Evolutionary conservation across 1,140 invertebrate genomes (phyloP).

Genomic region (Cylas formicarius): DNA sequence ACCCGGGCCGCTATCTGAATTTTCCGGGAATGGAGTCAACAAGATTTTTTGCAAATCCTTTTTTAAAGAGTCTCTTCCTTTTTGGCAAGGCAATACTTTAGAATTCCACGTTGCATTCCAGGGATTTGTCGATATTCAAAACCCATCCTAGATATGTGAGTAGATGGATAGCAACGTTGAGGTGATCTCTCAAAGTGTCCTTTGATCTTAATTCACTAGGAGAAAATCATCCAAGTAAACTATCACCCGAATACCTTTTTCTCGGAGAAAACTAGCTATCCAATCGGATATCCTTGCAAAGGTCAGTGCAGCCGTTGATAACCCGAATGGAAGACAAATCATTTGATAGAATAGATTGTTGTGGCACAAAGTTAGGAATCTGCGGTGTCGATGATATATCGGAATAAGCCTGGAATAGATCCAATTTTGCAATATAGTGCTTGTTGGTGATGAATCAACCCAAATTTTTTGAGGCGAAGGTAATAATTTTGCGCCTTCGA

Average conservation of each 20-base stretch:
- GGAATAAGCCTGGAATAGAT: too few species aligned
- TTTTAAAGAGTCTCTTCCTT: too few species aligned
- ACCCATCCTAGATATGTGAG: slow-evolving; percentile 8
- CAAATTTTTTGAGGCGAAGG: too few species aligned
- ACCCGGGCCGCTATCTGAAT: background rate
- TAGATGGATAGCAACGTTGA: background rate
- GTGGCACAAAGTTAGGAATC: too few species aligned
- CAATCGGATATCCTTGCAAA: slow-evolving; percentile 33
- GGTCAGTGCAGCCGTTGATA: slow-evolving; percentile 7
- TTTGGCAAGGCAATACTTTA: background rate
- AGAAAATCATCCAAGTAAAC: slow-evolving; percentile 28
- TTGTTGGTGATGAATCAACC: too few species aligned
- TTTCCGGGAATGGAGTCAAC: slow-evolving; percentile 1
- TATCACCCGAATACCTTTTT: slow-evolving; percentile 24
- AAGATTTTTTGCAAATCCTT: background rate
- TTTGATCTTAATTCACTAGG: background rate
- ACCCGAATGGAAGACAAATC: slow-evolving; percentile 30
- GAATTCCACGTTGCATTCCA: background rate
- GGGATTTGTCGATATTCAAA: slow-evolving; percentile 6
- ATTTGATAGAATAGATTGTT: too few species aligned
- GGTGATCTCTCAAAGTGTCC: slow-evolving; percentile 1
- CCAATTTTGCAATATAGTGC: too few species aligned
- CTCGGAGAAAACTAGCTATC: slow-evolving; percentile 23
- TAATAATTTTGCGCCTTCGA: too few species aligned
- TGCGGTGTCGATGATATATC: too few species aligned